Percentiles rank a stretch among this genome's conserved stretches.
These are phyloP conservation scores for Chaetodon trifasciatus DNA, from an alignment of 2,797 vertebrate species.

Conservation along the genomic window DNA sequence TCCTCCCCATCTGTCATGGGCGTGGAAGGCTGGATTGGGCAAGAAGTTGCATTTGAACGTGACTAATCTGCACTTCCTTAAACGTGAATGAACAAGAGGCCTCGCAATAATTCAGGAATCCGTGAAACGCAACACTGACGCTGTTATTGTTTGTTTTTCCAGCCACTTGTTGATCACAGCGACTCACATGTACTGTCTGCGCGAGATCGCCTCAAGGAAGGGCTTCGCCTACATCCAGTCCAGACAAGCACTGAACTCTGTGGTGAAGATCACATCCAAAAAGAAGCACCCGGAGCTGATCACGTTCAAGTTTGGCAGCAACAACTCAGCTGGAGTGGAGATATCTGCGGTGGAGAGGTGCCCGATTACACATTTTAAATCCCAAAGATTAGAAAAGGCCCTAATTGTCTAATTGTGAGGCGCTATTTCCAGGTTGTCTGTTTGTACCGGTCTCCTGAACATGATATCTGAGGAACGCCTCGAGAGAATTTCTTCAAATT, in stretches of 20 bases:
- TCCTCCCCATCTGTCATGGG: not conserved
- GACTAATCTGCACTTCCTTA: conserved; percentile 24
- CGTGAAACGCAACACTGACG: not conserved
- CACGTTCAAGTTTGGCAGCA: conserved; percentile 98
- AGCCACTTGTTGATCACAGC: conserved; percentile 96
- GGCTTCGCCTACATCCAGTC: conserved; percentile 98
- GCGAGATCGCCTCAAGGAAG: conserved; percentile 95
- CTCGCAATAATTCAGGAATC: not conserved
- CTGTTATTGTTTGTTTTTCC: conserved; percentile 21
- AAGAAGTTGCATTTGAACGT: not conserved
- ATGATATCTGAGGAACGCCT: too few relatives aligned
- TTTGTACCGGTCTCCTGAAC: too few relatives aligned
- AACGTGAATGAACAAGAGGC: not conserved
- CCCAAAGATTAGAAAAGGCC: not conserved
- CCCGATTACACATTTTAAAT: conserved; percentile 11
- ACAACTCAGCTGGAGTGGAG: conserved; percentile 94
- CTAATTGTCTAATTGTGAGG: rapidly evolving
- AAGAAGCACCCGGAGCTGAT: conserved; percentile 99
- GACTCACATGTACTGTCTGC: conserved; percentile 98
- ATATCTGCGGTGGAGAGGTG: conserved; percentile 97
- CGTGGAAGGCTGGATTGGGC: not conserved
- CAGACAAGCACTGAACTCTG: conserved; percentile 95
- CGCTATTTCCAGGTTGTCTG: too few relatives aligned
- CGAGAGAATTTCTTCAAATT: too few relatives aligned
- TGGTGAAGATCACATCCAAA: conserved; percentile 99